Conservation (phyloP, 2,797 vertebrate genomes). For the Staurois parvus region DNA sequence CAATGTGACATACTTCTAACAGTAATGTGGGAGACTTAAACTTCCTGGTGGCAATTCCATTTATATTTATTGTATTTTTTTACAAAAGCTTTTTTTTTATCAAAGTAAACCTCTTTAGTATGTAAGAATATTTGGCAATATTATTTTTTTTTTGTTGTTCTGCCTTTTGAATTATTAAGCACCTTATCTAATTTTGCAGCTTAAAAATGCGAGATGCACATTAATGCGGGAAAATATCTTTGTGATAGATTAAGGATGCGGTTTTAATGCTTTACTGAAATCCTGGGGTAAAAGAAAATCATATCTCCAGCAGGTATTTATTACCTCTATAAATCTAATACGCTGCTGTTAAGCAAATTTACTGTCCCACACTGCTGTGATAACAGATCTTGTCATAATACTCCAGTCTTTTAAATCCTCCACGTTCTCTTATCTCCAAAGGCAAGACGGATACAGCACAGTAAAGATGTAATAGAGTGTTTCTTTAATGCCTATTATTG, state of each 20-base stretch:
- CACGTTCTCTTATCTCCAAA: constrained; percentile 49
- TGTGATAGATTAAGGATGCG: constrained; percentile 48
- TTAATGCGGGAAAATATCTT: constrained; percentile 37
- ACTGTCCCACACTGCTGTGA: constrained; percentile 45
- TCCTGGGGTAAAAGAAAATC: constrained; percentile 27
- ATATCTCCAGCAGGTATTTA: constrained; percentile 59
- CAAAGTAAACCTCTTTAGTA: not conserved
- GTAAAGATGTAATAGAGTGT: constrained; percentile 54
- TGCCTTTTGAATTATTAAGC: constrained; percentile 50
- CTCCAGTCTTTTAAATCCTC: constrained; percentile 56
- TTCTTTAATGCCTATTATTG: constrained; percentile 52
- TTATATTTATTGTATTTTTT: not conserved
- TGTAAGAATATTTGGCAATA: not conserved
- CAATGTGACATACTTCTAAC: not conserved
- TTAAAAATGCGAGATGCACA: constrained; percentile 34
- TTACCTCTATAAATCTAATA: constrained; percentile 58
- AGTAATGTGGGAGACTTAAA: not conserved
- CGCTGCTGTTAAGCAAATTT: constrained; percentile 59
- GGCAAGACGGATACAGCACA: constrained; percentile 51
- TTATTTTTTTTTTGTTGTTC: constrained; percentile 5
- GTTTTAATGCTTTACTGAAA: constrained; percentile 38
- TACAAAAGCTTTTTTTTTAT: constrained; percentile 3
- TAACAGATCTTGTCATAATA: constrained; percentile 60
- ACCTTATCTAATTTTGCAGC: constrained; percentile 48
- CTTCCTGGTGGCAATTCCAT: not conserved